A percentile compares a stretch with the other conserved stretches of the same genome.
Evolutionary conservation across 2,888 invertebrate genomes (phyloP).

Genomic region (Polydrusus tereticollis): DNA sequence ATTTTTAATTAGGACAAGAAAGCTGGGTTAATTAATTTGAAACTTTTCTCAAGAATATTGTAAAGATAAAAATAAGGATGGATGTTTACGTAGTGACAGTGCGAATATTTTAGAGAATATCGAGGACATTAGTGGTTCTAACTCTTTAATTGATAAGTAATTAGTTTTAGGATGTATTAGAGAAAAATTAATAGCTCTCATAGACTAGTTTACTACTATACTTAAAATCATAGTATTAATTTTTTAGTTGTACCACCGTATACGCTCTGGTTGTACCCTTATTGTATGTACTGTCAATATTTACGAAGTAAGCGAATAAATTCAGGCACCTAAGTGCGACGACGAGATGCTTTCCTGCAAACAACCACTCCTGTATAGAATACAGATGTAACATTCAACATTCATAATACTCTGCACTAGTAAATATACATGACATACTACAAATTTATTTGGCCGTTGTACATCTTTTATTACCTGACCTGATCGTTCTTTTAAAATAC

Average conservation of each 20-base stretch:
- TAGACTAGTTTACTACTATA: too few relatives aligned
- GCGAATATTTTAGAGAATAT: too few relatives aligned
- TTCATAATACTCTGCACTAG: slow-evolving; percentile 63
- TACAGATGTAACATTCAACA: slow-evolving; percentile 67
- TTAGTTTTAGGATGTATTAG: too few relatives aligned
- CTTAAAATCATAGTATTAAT: too few relatives aligned
- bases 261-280: too few relatives aligned
- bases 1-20: slow-evolving; percentile 32
- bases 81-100: neutral
- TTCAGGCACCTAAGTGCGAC: slow-evolving; percentile 60
- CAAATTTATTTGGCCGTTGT: neutral
- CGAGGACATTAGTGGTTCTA: too few relatives aligned
- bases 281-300: slow-evolving; percentile 58
- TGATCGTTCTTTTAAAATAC: neutral
- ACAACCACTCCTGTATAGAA: slow-evolving; percentile 56
- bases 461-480: neutral
- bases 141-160: too few relatives aligned
- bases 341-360: slow-evolving; percentile 56
- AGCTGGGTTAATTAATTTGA: neutral
- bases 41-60: too few relatives aligned
- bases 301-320: slow-evolving; percentile 58
- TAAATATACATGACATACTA: slow-evolving; percentile 18
- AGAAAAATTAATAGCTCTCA: too few relatives aligned
- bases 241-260: slow-evolving; percentile 5
- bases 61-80: too few relatives aligned